phyloP scores from a whole-genome alignment of 2,113 vertebrate genomes.

The Rhinoptilus africanus region DNA sequence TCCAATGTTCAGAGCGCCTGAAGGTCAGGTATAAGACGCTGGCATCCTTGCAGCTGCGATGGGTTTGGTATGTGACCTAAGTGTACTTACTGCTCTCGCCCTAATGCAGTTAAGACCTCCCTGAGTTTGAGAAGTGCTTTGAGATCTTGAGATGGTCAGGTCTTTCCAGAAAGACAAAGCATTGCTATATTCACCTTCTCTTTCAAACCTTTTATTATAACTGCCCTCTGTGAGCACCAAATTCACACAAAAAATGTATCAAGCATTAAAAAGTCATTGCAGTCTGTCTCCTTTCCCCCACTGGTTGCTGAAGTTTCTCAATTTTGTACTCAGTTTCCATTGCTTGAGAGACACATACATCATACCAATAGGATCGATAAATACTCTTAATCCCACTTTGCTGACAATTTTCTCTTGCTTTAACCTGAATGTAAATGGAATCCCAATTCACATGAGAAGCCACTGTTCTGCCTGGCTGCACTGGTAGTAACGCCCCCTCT shows the following conservation, averaged over 20 bases:
- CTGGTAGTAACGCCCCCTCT: not conserved
- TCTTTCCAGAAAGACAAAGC: not conserved
- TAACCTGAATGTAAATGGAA: constrained; percentile 13
- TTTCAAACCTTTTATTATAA: not conserved
- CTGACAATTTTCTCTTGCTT: constrained; percentile 7
- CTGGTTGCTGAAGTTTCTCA: not conserved
- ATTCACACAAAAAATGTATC: not conserved
- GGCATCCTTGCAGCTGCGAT: fast-evolving
- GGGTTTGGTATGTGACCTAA: not conserved
- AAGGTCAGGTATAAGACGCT: not conserved
- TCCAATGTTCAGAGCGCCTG: not conserved
- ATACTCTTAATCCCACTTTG: constrained; percentile 17
- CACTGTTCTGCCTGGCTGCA: not conserved
- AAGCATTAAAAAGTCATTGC: not conserved
- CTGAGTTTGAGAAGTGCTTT: not conserved
- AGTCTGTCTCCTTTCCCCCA: constrained; percentile 7
- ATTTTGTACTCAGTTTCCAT: not conserved
- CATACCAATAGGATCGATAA: constrained; percentile 3
- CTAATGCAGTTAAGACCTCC: not conserved
- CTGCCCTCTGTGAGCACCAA: not conserved
- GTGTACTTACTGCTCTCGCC: not conserved
- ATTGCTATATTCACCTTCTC: not conserved
- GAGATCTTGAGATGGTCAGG: not conserved
- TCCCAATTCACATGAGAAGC: not conserved
- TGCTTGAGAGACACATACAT: not conserved